Percentiles rank a stretch among this genome's conserved stretches.
These are phyloP conservation scores for Pangasius macronema DNA, from an alignment of 2,797 vertebrate species.

Conservation along the genomic window DNA sequence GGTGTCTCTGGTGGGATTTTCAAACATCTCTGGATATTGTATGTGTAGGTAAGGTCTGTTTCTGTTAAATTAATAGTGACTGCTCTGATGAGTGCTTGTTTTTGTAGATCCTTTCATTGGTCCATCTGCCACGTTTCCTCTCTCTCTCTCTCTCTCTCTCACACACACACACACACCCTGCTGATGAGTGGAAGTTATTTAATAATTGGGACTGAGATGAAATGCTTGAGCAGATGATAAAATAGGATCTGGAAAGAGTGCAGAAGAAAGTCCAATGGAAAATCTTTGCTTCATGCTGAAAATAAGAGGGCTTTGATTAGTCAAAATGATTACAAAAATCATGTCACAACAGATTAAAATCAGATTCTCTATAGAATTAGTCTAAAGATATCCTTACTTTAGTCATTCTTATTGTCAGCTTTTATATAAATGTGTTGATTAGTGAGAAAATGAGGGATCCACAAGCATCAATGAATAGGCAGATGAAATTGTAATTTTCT, in stretches of 20 bases:
- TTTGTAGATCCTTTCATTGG: background rate
- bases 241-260: background rate
- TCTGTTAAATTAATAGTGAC: conserved; percentile 18
- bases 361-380: background rate
- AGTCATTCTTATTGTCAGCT: background rate
- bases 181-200: conserved; percentile 37
- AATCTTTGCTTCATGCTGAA: background rate
- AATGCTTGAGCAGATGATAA: conserved; percentile 26
- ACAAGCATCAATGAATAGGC: background rate
- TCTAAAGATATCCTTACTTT: background rate
- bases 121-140: conserved; percentile 18
- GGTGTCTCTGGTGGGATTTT: conserved; percentile 10
- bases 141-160: conserved; percentile 2
- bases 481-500: background rate
- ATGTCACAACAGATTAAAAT: conserved; percentile 9
- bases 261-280: background rate
- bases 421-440: background rate
- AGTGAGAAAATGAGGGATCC: background rate
- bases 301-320: background rate
- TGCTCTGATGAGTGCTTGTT: conserved; percentile 25
- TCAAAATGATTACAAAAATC: conserved; percentile 13
- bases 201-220: conserved; percentile 23
- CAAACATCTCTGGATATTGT: background rate
- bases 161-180: background rate
- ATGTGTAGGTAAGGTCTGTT: background rate